These are phyloP conservation scores for Sternarchorhynchus goeldii DNA, from an alignment of 2,797 vertebrate species.

Conservation along the genomic window DNA sequence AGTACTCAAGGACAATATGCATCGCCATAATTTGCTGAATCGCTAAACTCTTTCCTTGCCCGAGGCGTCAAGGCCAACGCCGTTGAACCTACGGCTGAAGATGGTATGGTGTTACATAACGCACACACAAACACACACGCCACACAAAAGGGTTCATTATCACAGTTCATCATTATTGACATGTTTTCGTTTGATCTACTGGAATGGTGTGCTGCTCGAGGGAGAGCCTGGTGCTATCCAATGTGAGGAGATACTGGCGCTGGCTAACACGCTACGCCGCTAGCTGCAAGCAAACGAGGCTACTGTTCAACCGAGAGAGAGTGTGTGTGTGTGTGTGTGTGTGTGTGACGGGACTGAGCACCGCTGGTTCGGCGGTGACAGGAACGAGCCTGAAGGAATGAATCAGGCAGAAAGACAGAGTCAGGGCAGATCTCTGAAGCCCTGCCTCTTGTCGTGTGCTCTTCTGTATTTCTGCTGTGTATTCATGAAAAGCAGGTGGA, in stretches of 20 bases:
- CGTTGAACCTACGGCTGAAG: conserved; percentile 31
- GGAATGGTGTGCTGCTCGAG: conserved; percentile 1
- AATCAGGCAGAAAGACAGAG: not conserved
- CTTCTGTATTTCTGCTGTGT: conserved; percentile 7
- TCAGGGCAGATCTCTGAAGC: not conserved
- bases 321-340: not conserved
- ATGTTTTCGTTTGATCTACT: conserved; percentile 19
- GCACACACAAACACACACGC: conserved; percentile 29
- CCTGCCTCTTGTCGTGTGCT: not conserved
- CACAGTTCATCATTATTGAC: conserved; percentile 18
- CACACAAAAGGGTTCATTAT: conserved; percentile 3
- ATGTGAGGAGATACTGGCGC: not conserved
- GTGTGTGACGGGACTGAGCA: not conserved
- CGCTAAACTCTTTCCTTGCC: too few relatives aligned
- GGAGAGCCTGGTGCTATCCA: conserved; percentile 28
- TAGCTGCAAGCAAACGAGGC: not conserved
- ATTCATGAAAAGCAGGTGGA: not conserved
- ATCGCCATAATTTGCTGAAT: too few relatives aligned
- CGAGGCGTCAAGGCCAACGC: conserved; percentile 9
- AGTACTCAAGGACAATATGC: not conserved
- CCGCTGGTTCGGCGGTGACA: not conserved
- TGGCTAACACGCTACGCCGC: too few relatives aligned
- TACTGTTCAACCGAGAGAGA: not conserved
- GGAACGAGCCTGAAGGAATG: not conserved
- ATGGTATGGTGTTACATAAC: conserved; percentile 55